A percentile compares a stretch with the other conserved stretches of the same genome.
Evolutionary conservation across 2,888 invertebrate genomes (phyloP).

Genomic region (Melikaiella ostensackeni): DNA sequence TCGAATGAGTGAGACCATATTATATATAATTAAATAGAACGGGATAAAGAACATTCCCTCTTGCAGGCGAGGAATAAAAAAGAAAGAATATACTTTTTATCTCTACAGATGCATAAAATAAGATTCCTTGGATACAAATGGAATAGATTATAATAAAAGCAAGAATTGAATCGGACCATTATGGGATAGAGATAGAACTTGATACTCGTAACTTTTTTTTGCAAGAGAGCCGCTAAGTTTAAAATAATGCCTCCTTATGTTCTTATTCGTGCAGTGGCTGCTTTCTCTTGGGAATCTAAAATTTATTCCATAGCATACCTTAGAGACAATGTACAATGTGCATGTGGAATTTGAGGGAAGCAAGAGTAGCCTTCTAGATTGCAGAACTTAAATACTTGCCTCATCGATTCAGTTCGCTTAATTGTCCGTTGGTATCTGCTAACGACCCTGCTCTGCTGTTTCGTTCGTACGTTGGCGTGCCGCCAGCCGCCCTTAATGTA

Average conservation of each 20-base stretch:
- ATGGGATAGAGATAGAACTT: too few species aligned
- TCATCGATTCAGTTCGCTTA: constrained; percentile 51
- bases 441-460: constrained; percentile 58
- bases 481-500: constrained; percentile 63
- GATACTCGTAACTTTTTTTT: too few species aligned
- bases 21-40: too few species aligned
- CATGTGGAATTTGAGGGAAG: background rate
- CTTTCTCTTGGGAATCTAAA: background rate
- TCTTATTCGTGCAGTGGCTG: background rate
- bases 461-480: constrained; percentile 60
- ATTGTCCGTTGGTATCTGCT: constrained; percentile 53
- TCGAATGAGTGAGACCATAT: too few species aligned
- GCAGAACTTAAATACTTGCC: constrained; percentile 10
- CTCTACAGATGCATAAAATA: too few species aligned
- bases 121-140: too few species aligned
- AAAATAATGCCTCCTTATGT: background rate
- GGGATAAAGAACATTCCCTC: too few species aligned
- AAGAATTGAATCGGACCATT: too few species aligned
- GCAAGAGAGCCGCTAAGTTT: background rate
- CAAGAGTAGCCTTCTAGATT: constrained; percentile 6
- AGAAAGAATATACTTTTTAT: too few species aligned
- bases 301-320: constrained; percentile 1
- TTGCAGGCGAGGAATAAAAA: too few species aligned
- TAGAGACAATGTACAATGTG: background rate
- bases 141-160: too few species aligned